Conservation (phyloP, 2,113 vertebrate species). For the Clarias batrachus region DNA sequence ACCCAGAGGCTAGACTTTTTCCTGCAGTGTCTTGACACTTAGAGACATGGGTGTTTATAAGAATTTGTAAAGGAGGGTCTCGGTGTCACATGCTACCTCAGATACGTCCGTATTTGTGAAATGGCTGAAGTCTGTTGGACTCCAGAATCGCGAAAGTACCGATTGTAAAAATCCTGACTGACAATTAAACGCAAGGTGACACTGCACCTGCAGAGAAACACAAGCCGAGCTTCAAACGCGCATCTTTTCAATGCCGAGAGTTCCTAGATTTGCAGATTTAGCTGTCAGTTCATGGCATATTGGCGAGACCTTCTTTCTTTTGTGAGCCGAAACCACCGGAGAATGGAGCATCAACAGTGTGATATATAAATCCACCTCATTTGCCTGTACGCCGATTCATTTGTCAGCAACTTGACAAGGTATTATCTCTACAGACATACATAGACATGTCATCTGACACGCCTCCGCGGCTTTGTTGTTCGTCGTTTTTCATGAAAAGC, state of each 20-base stretch:
- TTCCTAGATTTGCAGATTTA: constrained; percentile 11
- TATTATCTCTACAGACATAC: constrained; percentile 51
- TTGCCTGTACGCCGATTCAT: constrained; percentile 49
- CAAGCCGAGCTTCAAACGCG: not conserved
- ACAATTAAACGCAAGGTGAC: not conserved
- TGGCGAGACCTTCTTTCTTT: not conserved
- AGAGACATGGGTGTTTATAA: constrained; percentile 8
- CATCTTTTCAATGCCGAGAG: not conserved
- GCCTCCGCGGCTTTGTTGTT: constrained; percentile 45
- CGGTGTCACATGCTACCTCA: constrained; percentile 1
- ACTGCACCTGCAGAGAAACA: not conserved
- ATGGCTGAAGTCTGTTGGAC: not conserved
- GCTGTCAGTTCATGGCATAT: not conserved
- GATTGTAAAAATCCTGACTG: not conserved
- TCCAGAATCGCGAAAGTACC: not conserved
- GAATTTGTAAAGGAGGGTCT: constrained; percentile 24
- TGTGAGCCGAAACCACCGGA: constrained; percentile 27
- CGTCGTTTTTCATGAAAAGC: constrained; percentile 22
- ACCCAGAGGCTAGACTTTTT: constrained; percentile 41
- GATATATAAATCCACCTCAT: constrained; percentile 53
- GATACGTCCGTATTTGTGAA: not conserved
- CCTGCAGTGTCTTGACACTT: constrained; percentile 44
- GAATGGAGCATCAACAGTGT: constrained; percentile 37
- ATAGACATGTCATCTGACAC: constrained; percentile 27
- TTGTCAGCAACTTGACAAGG: constrained; percentile 54